phyloP scores from a whole-genome alignment of 2,888 invertebrate genomes.

The Eudemis profundana region DNA sequence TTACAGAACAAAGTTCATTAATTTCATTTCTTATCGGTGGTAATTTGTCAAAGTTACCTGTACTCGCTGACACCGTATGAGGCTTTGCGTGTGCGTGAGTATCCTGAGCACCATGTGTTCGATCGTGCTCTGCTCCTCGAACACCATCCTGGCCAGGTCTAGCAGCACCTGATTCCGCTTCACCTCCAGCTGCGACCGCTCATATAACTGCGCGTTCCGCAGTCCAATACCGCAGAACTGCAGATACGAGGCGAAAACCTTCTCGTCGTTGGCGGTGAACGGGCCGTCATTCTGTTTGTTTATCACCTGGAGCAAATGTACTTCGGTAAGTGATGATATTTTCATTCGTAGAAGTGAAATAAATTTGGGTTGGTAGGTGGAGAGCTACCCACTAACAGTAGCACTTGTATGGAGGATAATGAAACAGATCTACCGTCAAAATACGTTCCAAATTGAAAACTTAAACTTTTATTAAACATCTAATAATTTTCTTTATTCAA shows the following conservation, averaged over 20 bases:
- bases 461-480: no score
- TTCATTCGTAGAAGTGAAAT: no score
- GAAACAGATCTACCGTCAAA: no score
- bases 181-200: conserved; percentile 97
- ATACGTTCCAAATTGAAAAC: no score
- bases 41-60: conserved; percentile 90
- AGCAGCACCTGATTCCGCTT: conserved; percentile 97
- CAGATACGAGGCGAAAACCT: conserved; percentile 95
- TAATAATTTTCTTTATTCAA: no score
- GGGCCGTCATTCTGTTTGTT: conserved; percentile 94
- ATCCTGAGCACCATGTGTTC: conserved; percentile 98
- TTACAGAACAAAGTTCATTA: no score
- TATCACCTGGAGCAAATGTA: conserved; percentile 87
- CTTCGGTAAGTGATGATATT: not conserved
- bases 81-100: conserved; percentile 96
- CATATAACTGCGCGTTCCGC: conserved; percentile 97
- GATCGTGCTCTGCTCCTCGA: conserved; percentile 98
- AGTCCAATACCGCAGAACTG: conserved; percentile 98
- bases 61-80: conserved; percentile 97
- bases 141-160: conserved; percentile 97
- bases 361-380: no score
- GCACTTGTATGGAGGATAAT: no score
- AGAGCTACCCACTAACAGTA: no score
- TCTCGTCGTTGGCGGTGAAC: conserved; percentile 94
- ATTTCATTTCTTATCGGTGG: no score